phyloP scores from a whole-genome alignment of 2,888 invertebrate genomes.

The Arge pagana region DNA sequence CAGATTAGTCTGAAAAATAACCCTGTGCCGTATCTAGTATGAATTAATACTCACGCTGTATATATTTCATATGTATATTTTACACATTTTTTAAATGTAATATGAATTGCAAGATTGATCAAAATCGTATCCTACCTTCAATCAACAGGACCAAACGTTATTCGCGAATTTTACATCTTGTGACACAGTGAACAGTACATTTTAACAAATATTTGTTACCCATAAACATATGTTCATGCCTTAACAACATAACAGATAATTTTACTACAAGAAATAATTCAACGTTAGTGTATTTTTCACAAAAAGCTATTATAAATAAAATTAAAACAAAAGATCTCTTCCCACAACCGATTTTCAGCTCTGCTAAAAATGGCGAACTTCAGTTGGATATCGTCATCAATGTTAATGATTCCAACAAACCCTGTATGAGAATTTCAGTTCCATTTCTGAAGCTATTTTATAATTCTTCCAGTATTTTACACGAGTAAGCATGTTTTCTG shows the following conservation, averaged over 20 bases:
- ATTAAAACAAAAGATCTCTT: neutral
- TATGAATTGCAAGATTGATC: neutral
- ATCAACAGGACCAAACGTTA: neutral
- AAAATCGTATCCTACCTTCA: neutral
- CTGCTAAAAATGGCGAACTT: too few species aligned
- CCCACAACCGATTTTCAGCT: too few species aligned
- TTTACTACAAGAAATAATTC: slow-evolving; percentile 45
- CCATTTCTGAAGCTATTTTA: too few species aligned
- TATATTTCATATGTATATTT: neutral
- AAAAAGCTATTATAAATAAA: slow-evolving; percentile 43
- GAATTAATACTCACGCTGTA: too few species aligned
- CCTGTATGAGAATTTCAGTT: too few species aligned
- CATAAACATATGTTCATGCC: slow-evolving; percentile 35
- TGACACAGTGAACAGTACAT: slow-evolving; percentile 35
- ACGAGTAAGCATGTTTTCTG: too few species aligned
- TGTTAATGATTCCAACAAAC: too few species aligned
- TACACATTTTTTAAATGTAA: neutral
- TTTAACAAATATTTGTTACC: slow-evolving; percentile 40
- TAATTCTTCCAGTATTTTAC: too few species aligned
- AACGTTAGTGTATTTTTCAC: slow-evolving; percentile 50
- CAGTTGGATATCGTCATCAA: too few species aligned
- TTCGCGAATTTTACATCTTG: neutral
- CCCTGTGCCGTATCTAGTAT: too few species aligned
- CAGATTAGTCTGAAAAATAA: too few species aligned
- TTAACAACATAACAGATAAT: slow-evolving; percentile 42